These are phyloP conservation scores for Nasonia giraulti DNA, from an alignment of 1,140 invertebrate genomes.

Conservation along the genomic window DNA sequence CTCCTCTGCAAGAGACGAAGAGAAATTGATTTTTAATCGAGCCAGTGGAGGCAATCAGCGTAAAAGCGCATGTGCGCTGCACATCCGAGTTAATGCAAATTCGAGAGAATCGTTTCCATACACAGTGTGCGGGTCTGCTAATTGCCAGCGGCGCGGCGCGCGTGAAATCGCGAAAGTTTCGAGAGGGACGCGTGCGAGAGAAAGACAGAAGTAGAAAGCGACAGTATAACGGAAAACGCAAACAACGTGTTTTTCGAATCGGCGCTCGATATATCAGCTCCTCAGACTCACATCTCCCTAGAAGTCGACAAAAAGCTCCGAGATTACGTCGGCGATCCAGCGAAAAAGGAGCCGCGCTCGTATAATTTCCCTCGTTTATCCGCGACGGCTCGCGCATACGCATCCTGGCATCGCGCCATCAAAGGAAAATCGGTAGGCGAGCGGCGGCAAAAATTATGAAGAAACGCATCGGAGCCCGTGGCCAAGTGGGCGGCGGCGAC, in stretches of 20 bases:
- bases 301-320: not conserved
- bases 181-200: no score
- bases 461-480: not conserved
- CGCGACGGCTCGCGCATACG: not conserved
- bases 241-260: not conserved
- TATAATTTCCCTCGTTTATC: no score
- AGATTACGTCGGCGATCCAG: not conserved
- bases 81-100: not conserved
- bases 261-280: not conserved
- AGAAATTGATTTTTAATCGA: not conserved
- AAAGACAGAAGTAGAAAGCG: conserved; percentile 9
- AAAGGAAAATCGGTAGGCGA: conserved; percentile 33
- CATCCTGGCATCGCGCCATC: conserved; percentile 11
- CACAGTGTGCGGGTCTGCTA: not conserved
- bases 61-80: not conserved
- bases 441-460: not conserved
- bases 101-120: not conserved
- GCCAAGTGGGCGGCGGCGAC: conserved; percentile 18
- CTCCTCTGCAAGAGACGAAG: conserved; percentile 78
- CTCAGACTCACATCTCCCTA: not conserved
- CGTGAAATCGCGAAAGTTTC: conserved; percentile 43
- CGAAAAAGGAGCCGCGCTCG: no score
- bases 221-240: conserved; percentile 27
- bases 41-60: not conserved
- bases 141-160: not conserved